Base-by-base conservation (phyloP, 2,888 invertebrate genomes). In the Seladonia tumulorum region DNA sequence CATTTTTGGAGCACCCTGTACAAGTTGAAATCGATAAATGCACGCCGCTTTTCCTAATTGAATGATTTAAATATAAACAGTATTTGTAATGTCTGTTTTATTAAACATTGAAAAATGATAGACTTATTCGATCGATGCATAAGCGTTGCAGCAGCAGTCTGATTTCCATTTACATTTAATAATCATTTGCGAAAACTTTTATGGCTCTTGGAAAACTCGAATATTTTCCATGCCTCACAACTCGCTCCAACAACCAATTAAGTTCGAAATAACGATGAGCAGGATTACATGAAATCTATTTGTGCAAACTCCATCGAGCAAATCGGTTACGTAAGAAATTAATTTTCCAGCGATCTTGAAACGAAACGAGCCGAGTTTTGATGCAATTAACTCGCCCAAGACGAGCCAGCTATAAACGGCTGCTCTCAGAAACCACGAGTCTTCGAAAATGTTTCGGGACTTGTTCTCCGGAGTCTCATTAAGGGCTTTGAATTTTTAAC, bases 371-470 rank as follows among this genome's bases (percentile, higher is more conserved):
- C 60, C 25, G 60, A 60, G 25, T 14, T 60, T 60, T n/a, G 60
- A 60, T 60, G 25, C 25, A 60, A 60, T 60, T 25, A 60, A 60
- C 14, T 60, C 60, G 60, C 4, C 25, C 5, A 60, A 60, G 60
- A 60, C 14, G 5, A 25, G 12, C 25, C 60, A 14, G 14, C 14
- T 49, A 22, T 49, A 25, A 60, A 25, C 60, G 60, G 25, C 57
- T 12, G 5, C 49, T 49, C 49, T 49, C 60, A 25, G 25, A 25
- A 25, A n/a, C n/a, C n/a, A 1, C 14, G 60, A 12, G 12, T 25
- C 60, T 60, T 60, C 60, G 60, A n/a, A 25, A 60, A 25, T 25
- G 60, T 60, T 60, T 60, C 60, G 60, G 60, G 60, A 60, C 60
- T 25, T 60, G 60, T 60, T 60, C 60, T 14, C 60, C 60, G 25